These are phyloP conservation scores for Neoitamus cyanurus DNA, from an alignment of 2,888 invertebrate genomes.

Conservation along the genomic window DNA sequence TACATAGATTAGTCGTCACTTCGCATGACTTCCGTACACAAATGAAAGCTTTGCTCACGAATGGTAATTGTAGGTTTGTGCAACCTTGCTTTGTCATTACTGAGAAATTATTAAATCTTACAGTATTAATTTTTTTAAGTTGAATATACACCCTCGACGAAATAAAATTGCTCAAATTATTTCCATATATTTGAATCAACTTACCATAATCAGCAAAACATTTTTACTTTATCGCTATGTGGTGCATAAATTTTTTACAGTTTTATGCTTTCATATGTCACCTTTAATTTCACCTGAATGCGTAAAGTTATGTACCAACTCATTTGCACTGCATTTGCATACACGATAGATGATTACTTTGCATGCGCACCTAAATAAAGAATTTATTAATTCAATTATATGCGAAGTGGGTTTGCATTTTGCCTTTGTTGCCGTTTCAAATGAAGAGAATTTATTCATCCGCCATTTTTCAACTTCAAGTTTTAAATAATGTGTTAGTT, in stretches of 20 bases:
- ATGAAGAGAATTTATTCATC: background rate
- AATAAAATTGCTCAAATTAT: too few species aligned
- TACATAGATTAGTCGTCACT: too few species aligned
- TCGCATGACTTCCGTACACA: too few species aligned
- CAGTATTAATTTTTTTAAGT: too few species aligned
- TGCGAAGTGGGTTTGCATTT: background rate
- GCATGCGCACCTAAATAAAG: background rate
- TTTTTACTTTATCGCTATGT: background rate
- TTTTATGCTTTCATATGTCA: background rate
- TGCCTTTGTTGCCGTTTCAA: background rate
- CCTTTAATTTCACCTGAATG: background rate
- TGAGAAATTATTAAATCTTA: too few species aligned
- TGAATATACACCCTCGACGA: too few species aligned
- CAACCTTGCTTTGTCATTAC: too few species aligned
- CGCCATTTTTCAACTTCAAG: background rate
- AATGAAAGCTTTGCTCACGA: too few species aligned
- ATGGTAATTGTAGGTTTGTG: too few species aligned
- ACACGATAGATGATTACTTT: background rate
- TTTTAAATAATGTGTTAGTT: background rate
- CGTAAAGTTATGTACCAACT: background rate
- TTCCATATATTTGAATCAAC: too few species aligned
- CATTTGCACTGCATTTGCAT: background rate
- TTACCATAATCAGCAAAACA: too few species aligned
- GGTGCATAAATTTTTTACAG: background rate
- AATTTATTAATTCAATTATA: background rate